phyloP scores from a whole-genome alignment of 1,140 invertebrate genomes.

The Andricus grossulariae region DNA sequence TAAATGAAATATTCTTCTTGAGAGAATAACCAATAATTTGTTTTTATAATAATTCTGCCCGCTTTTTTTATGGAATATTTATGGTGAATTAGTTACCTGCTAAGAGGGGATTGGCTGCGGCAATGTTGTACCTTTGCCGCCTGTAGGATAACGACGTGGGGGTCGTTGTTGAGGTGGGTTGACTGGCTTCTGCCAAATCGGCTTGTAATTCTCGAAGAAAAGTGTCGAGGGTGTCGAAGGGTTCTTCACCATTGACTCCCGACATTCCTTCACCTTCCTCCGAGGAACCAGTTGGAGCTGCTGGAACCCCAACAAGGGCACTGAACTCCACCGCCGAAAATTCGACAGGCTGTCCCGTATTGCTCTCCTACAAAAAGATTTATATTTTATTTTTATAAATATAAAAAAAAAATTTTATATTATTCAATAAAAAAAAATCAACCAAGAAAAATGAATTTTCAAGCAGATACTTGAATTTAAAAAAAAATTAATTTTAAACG shows the following conservation, averaged over 20 bases:
- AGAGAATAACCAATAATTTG: no score
- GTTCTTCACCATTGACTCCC: constrained; percentile 63
- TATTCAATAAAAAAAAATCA: no score
- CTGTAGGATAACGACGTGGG: constrained; percentile 74
- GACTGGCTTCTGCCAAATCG: constrained; percentile 70
- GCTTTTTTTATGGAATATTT: neutral
- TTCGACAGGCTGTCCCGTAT: constrained; percentile 70
- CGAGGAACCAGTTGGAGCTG: constrained; percentile 52
- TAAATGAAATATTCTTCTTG: no score
- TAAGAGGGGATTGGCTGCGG: constrained; percentile 87
- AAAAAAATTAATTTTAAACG: no score
- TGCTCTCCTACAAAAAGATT: constrained; percentile 64
- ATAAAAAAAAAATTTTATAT: neutral
- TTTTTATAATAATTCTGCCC: no score
- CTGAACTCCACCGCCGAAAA: constrained; percentile 73
- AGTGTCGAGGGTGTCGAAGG: constrained; percentile 73
- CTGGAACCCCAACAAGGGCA: constrained; percentile 67
- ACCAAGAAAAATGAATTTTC: neutral
- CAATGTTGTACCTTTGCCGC: constrained; percentile 85
- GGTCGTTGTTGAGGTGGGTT: constrained; percentile 72
- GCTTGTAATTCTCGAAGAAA: constrained; percentile 72
- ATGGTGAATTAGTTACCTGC: constrained; percentile 76
- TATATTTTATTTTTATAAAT: constrained; percentile 31
- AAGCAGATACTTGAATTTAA: no score
- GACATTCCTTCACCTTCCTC: constrained; percentile 61